These are phyloP conservation scores for Antechinus flavipes DNA, from an alignment of 2,113 vertebrate genomes.

Conservation along the genomic window DNA sequence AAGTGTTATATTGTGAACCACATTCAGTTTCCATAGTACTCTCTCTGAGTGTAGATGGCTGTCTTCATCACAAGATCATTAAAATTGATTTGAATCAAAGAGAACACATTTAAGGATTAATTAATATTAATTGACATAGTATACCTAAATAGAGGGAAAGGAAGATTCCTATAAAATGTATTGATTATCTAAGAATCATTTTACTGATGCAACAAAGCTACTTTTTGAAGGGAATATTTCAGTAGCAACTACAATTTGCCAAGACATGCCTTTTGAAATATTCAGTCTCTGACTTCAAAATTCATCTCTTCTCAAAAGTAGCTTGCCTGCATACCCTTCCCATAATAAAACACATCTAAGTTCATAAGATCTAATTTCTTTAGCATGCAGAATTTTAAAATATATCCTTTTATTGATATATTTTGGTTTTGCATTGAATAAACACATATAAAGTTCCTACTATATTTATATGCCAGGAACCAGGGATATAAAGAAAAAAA, in stretches of 20 bases:
- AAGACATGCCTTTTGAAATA: constrained; percentile 78
- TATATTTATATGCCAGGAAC: background rate
- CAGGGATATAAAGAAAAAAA: background rate
- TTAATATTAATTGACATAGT: background rate
- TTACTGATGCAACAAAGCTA: constrained; percentile 61
- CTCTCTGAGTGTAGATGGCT: too few relatives aligned
- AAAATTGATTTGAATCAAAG: background rate
- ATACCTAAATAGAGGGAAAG: constrained; percentile 18
- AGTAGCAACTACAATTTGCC: constrained; percentile 72
- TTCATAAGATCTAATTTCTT: constrained; percentile 51
- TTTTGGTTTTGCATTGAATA: background rate
- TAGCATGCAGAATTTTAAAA: background rate
- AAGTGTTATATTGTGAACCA: too few relatives aligned
- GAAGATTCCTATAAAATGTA: constrained; percentile 33
- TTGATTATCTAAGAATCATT: constrained; percentile 68
- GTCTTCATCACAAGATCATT: too few relatives aligned
- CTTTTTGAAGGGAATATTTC: constrained; percentile 68
- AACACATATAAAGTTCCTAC: background rate
- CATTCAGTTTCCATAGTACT: too few relatives aligned
- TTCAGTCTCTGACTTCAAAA: constrained; percentile 78
- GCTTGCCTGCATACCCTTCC: constrained; percentile 73
- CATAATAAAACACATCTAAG: constrained; percentile 70
- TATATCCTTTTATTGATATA: background rate
- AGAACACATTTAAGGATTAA: constrained; percentile 4
- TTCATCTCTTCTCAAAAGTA: constrained; percentile 74